Evolutionary conservation across 2,797 vertebrate genomes (phyloP).

Genomic region (Liasis olivaceus): DNA sequence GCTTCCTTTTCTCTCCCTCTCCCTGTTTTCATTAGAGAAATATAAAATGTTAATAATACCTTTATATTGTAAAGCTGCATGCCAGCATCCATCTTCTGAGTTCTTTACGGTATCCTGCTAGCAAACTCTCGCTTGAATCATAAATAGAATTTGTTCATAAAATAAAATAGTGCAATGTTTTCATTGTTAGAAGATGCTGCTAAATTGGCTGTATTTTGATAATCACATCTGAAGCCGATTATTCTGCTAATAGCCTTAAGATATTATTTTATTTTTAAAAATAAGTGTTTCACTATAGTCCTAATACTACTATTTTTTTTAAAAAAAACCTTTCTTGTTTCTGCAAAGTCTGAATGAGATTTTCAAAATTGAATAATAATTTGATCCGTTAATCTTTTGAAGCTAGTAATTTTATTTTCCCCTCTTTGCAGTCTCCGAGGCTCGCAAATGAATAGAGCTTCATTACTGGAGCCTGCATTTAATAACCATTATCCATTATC

Average conservation of each 20-base stretch:
- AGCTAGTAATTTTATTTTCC: conserved; percentile 92
- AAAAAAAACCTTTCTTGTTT: conserved; percentile 89
- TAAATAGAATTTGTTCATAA: conserved; percentile 72
- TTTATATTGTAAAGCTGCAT: conserved; percentile 52
- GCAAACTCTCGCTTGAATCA: conserved; percentile 61
- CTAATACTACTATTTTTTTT: conserved; percentile 82
- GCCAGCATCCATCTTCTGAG: conserved; percentile 40
- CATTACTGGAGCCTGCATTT: conserved; percentile 94
- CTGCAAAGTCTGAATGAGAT: conserved; percentile 95
- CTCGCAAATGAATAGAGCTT: conserved; percentile 96
- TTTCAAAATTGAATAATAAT: conserved; percentile 99
- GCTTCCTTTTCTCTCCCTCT: conserved; percentile 49
- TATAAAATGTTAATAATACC: conserved; percentile 58
- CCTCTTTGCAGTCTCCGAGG: conserved; percentile 83
- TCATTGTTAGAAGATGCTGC: conserved; percentile 74
- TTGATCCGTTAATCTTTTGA: conserved; percentile 98
- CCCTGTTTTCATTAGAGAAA: conserved; percentile 65
- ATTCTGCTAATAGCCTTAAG: conserved; percentile 89
- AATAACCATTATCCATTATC: conserved; percentile 99
- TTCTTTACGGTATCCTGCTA: conserved; percentile 57
- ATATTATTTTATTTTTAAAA: conserved; percentile 84
- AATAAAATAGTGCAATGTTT: conserved; percentile 77
- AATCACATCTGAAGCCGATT: conserved; percentile 91
- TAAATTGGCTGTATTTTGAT: conserved; percentile 82
- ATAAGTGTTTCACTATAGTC: conserved; percentile 89